phyloP scores from a whole-genome alignment of 1,140 invertebrate genomes.

The Portunus trituberculatus region DNA sequence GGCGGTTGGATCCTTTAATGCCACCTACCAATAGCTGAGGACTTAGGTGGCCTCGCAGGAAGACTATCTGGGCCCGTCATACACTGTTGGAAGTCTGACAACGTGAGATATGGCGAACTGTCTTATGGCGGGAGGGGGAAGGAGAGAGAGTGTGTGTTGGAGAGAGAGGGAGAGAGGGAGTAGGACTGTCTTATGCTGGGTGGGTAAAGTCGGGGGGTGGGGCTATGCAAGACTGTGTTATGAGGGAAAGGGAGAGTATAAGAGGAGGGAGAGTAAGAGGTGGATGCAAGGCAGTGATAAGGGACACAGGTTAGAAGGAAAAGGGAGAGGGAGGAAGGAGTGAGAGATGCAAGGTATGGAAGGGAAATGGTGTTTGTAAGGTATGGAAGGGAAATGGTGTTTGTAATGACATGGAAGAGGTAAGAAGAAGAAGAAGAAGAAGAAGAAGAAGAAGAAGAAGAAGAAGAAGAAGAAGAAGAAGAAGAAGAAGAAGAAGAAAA shows the following conservation, averaged over 20 bases:
- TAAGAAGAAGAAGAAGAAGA: not conserved
- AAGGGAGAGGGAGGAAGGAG: not conserved
- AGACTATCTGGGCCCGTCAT: conserved; percentile 62
- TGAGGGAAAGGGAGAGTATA: not conserved
- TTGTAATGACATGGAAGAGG: too few species aligned
- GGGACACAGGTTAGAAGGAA: too few species aligned
- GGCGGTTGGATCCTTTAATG: conserved; percentile 67
- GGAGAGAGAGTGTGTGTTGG: not conserved
- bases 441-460: not conserved
- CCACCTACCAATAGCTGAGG: conserved; percentile 72
- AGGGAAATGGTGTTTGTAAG: not conserved
- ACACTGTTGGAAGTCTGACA: conserved; percentile 68
- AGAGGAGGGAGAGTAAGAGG: not conserved
- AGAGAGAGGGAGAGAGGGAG: not conserved
- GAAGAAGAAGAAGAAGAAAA: not conserved
- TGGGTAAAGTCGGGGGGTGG: too few species aligned
- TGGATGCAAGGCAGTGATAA: too few species aligned
- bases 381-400: not conserved
- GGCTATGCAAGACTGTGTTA: too few species aligned
- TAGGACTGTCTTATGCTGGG: too few species aligned
- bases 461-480: not conserved
- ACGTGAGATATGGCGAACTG: conserved; percentile 68
- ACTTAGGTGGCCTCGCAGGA: conserved; percentile 67
- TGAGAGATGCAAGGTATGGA: not conserved
- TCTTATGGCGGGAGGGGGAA: conserved; percentile 33